A percentile compares a stretch with the other conserved stretches of the same genome.
These are phyloP conservation scores for Paedocypris sp. DNA, from an alignment of 2,113 vertebrate genomes.

Conservation along the genomic window DNA sequence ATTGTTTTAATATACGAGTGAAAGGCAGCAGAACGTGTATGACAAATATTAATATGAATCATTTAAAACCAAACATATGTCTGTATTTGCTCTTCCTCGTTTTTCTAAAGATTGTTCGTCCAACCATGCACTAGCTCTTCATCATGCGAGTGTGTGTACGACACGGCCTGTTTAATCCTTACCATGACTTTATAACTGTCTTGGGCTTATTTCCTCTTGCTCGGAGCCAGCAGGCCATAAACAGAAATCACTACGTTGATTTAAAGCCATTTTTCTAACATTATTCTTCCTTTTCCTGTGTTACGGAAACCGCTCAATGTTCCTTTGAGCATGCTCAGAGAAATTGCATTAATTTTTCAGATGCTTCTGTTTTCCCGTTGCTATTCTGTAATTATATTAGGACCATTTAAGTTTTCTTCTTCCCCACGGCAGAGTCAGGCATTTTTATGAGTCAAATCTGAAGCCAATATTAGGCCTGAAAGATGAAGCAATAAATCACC, in stretches of 20 bases:
- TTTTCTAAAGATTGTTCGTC: not conserved
- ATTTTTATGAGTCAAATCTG: slow-evolving; percentile 49
- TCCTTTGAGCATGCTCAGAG: slow-evolving; percentile 52
- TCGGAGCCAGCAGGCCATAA: slow-evolving; percentile 22
- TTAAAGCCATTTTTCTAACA: slow-evolving; percentile 51
- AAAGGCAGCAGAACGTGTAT: no score
- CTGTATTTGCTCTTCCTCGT: not conserved
- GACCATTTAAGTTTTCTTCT: slow-evolving; percentile 53
- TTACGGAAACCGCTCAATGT: slow-evolving; percentile 53
- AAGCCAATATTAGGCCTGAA: slow-evolving; percentile 41
- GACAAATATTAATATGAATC: no score
- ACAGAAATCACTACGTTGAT: slow-evolving; percentile 44
- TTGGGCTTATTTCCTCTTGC: slow-evolving; percentile 1
- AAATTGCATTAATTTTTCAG: slow-evolving; percentile 58
- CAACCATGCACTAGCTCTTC: not conserved
- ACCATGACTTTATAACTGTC: slow-evolving; percentile 21
- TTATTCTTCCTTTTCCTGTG: slow-evolving; percentile 54
- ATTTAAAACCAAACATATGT: not conserved
- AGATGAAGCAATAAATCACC: slow-evolving; percentile 55
- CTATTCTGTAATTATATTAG: slow-evolving; percentile 58
- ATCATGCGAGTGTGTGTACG: not conserved
- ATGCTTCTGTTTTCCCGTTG: slow-evolving; percentile 48
- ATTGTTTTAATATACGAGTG: no score
- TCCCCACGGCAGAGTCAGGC: slow-evolving; percentile 36
- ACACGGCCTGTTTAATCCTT: slow-evolving; percentile 4